Base-by-base conservation (phyloP, 2,113 vertebrate species). In the Baryphthengus martii region DNA sequence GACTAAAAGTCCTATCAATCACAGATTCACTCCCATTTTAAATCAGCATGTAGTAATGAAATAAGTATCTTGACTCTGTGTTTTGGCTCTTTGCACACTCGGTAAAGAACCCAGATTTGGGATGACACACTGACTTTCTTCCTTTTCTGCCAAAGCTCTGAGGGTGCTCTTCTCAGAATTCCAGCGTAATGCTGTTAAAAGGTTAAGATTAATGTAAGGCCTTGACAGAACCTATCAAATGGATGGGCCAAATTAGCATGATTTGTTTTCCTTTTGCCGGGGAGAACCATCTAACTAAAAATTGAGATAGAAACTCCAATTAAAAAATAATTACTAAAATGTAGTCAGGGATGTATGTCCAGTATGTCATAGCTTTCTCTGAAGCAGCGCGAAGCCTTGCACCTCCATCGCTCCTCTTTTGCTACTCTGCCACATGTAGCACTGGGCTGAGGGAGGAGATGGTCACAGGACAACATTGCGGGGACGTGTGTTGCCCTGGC, bases 351-450 rank as follows among this genome's bases (percentile, higher is more conserved):
- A 62, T 9, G 2, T 42, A 39, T 0, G 0, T 33, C 33, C 70
- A 24, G 28, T 47, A 40, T 82, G 31, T 16, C 19, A 35, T 49
- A 61, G 12, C 20, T 85, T 73, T 47, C 45, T 26, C 8, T 24
- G 73, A 21, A 56, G 28, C 40, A 63, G 13, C 15, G 55, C 44
- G 33, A 63, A 56, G 40, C 10, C 50, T n/a, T 24, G 9, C 29
- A 21, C 20, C 44, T 72, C 50, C 15, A 19, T 44, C 1, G 1
- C 6, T 37, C 49, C 42, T 84, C 25, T 11, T 6, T n/a, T 5
- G 4, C 33, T 52, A 35, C 42, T 47, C 49, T 3, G 3, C 24
- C 49, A 26, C 0, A 0, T 3, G 9, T 50, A 0, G 3, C 50
- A 55, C 9, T 10, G 31, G 37, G 37, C 23, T 0, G 4, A 72